A percentile compares a stretch with the other conserved stretches of the same genome.
Evolutionary conservation across 2,797 vertebrate species (phyloP).

Genomic region (Masticophis lateralis): DNA sequence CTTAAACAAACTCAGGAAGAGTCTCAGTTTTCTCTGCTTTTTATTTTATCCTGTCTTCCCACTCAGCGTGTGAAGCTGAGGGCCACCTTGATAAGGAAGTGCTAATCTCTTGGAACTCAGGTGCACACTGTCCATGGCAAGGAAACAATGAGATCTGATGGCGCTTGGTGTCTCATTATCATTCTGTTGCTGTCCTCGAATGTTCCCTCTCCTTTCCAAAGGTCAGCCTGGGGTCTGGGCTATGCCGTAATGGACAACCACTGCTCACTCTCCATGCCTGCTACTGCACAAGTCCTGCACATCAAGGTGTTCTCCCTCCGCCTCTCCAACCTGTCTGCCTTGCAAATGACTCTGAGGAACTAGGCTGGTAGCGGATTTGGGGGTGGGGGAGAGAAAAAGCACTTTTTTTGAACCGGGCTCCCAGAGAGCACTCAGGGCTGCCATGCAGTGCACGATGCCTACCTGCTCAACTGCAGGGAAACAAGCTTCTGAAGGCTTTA

Average conservation of each 20-base stretch:
- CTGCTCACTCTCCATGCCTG: slow-evolving; percentile 56
- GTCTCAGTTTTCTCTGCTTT: neutral
- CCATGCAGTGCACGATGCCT: slow-evolving; percentile 76
- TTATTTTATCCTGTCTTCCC: neutral
- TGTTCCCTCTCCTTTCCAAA: slow-evolving; percentile 67
- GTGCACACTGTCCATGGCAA: neutral
- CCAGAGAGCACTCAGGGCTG: slow-evolving; percentile 81
- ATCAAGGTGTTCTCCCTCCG: slow-evolving; percentile 69
- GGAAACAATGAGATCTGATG: slow-evolving; percentile 8
- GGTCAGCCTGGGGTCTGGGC: slow-evolving; percentile 78
- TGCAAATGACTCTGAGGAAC: slow-evolving; percentile 82
- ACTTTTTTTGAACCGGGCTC: slow-evolving; percentile 78
- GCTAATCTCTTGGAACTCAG: neutral
- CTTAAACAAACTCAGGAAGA: neutral
- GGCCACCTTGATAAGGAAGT: neutral
- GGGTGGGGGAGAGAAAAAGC: slow-evolving; percentile 46
- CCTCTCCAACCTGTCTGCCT: slow-evolving; percentile 69
- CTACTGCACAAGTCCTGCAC: slow-evolving; percentile 66
- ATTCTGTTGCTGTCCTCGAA: slow-evolving; percentile 69
- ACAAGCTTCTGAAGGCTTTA: slow-evolving; percentile 99
- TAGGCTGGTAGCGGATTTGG: slow-evolving; percentile 72
- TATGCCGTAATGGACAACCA: slow-evolving; percentile 70
- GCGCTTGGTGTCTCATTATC: slow-evolving; percentile 67
- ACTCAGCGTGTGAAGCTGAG: neutral
- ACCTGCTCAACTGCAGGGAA: slow-evolving; percentile 99